These are phyloP conservation scores for Stichodactyla mertensii DNA, from an alignment of 64 coral and sea anemone species.

Conservation along the genomic window DNA sequence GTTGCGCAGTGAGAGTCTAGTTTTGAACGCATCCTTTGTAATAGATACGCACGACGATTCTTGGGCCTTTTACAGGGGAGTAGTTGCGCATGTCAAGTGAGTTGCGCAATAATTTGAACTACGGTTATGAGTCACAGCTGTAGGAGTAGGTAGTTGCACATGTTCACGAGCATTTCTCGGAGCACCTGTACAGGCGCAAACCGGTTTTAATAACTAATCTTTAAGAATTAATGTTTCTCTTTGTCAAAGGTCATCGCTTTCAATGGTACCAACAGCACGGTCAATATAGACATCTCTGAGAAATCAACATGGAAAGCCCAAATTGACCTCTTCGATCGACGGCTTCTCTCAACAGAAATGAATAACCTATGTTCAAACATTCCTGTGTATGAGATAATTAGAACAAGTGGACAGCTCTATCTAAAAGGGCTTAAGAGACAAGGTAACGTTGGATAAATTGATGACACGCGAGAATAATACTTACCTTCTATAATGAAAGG, in stretches of 20 bases:
- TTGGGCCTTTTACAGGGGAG: too few species aligned
- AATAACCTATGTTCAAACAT: conserved; percentile 10
- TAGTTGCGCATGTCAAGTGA: too few species aligned
- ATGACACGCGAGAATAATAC: too few species aligned
- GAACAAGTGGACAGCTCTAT: neutral
- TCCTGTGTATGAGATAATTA: conserved; percentile 4
- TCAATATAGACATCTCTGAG: neutral
- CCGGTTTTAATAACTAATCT: neutral
- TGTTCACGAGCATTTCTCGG: too few species aligned
- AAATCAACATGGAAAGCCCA: conserved; percentile 16
- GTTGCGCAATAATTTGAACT: too few species aligned
- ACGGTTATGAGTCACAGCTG: too few species aligned
- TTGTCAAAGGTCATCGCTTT: neutral
- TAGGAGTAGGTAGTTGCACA: too few species aligned
- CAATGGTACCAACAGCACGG: conserved; percentile 7
- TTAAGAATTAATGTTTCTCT: neutral
- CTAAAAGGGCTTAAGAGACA: conserved; percentile 13
- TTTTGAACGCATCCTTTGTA: too few species aligned
- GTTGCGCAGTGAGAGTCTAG: too few species aligned
- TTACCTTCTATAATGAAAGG: too few species aligned
- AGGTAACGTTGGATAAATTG: neutral
- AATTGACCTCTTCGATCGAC: neutral
- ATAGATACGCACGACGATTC: neutral
- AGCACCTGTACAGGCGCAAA: neutral
- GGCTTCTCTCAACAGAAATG: neutral